These are phyloP conservation scores for Polyodon spathula DNA, from an alignment of 2,113 vertebrate genomes.

Conservation along the genomic window DNA sequence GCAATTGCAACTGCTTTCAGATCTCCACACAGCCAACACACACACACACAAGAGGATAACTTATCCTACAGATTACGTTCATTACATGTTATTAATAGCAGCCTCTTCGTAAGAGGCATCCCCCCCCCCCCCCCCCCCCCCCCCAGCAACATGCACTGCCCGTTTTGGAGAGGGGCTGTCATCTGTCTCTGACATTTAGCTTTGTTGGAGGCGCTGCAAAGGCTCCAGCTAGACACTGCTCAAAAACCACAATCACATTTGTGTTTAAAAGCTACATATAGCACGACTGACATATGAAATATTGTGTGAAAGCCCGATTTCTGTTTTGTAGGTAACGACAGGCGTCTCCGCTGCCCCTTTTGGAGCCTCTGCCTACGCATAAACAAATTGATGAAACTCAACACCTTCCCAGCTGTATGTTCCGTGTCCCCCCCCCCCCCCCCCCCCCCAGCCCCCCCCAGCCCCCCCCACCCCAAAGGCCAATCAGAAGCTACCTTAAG, in stretches of 20 bases:
- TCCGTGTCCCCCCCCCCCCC: slow-evolving; percentile 12
- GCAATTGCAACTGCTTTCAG: slow-evolving; percentile 38
- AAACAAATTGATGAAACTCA: slow-evolving; percentile 56
- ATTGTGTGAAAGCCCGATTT: too few species aligned
- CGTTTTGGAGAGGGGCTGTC: slow-evolving; percentile 24
- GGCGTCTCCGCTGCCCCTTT: slow-evolving; percentile 15
- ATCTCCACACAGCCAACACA: slow-evolving; percentile 39
- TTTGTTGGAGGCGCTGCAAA: slow-evolving; percentile 20
- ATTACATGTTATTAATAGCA: slow-evolving; percentile 85
- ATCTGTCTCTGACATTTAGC: slow-evolving; percentile 48
- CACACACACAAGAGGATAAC: slow-evolving; percentile 74
- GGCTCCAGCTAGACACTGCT: not conserved
- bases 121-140: slow-evolving; percentile 17
- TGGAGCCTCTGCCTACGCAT: slow-evolving; percentile 28
- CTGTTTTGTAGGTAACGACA: slow-evolving; percentile 23
- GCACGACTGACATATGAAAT: too few species aligned
- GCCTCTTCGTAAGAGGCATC: slow-evolving; percentile 49
- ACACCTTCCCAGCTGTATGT: slow-evolving; percentile 20
- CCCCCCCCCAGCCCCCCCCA: not conserved
- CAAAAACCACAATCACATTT: too few species aligned
- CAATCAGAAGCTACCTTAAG: not conserved
- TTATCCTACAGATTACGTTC: slow-evolving; percentile 63
- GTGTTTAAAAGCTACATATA: too few species aligned
- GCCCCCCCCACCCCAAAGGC: not conserved
- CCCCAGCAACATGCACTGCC: slow-evolving; percentile 11